Base-by-base conservation (phyloP, 2,888 invertebrate genomes). In the Conchocele bisecta region DNA sequence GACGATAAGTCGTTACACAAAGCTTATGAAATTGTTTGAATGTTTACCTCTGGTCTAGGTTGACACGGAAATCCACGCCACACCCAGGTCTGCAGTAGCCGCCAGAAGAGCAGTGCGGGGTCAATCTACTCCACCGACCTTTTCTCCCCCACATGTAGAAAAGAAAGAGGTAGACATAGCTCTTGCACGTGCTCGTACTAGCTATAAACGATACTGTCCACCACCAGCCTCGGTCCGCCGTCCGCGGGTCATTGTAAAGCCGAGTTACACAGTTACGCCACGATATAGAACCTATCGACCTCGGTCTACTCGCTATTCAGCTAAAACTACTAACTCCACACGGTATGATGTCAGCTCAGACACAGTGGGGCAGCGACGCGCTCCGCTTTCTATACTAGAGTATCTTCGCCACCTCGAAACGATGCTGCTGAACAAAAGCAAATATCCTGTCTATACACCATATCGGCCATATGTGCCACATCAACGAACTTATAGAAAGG, bases 81-180 rank as follows among this genome's bases (percentile, higher is more conserved):
- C 82, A 65, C 84, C 87, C 53, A 82, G 79, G 69, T 67, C 79
- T 51, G 79, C 86, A 33, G 85, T 84, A 51, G 85, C 83, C 60
- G 75, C 82, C 58, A 77, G 81, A 70, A 80, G 85, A 61, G 83
- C 78, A 66, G 76, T 81, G 63, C 82, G 80, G 63, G 74, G 79
- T 60, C 77, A 71, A n/a, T 74, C 74, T 24, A 58, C 68, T 33
- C 66, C 78, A 73, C 74, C 71, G 33, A 35, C 54, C 33, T 44
- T 57, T 60, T 28, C 37, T 15, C 17, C 51, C n/a, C 35, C 44
- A 28, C 29, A 57, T n/a, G n/a, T 56, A 39, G 24, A 37, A 17
- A 64, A 53, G 61, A 50, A 58, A 71, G 74, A 74, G 74, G 78
- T 75, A 74, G 68, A 66, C 69, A 60, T 71, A 63, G 68, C 66